A percentile compares a stretch with the other conserved stretches of the same genome.
These are phyloP conservation scores for Akabosia matsudoensis DNA, from an alignment of 1,140 invertebrate species.

Conservation along the genomic window DNA sequence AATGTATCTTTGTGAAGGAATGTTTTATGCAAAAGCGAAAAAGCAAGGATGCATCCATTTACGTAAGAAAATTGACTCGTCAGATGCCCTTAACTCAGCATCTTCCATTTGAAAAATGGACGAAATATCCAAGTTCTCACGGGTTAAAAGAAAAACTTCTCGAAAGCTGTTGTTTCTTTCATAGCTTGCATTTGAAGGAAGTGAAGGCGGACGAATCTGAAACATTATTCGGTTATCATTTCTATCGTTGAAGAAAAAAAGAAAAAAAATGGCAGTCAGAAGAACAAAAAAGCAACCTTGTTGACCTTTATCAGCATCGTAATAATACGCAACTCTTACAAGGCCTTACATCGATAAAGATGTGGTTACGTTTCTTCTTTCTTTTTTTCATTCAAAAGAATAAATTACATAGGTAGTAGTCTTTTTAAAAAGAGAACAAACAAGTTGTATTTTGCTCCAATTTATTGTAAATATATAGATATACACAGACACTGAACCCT, in stretches of 20 bases:
- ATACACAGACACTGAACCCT: background rate
- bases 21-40: no score
- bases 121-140: no score
- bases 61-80: no score
- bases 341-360: background rate
- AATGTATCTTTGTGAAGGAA: no score
- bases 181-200: no score
- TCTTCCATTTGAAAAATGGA: background rate
- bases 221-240: background rate
- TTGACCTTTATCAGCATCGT: background rate
- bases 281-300: background rate
- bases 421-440: slow-evolving; percentile 2
- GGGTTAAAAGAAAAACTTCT: no score
- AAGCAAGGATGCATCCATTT: no score
- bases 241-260: background rate
- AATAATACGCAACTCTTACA: background rate
- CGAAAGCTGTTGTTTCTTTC: no score
- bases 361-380: background rate
- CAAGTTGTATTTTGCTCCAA: slow-evolving; percentile 14
- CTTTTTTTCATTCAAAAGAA: slow-evolving; percentile 10
- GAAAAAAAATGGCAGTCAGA: slow-evolving; percentile 17
- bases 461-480: background rate
- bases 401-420: background rate
- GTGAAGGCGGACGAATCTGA: background rate
- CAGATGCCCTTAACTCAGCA: background rate